Conservation (phyloP, 2,113 vertebrate genomes). For the Nansenia antarctica region DNA sequence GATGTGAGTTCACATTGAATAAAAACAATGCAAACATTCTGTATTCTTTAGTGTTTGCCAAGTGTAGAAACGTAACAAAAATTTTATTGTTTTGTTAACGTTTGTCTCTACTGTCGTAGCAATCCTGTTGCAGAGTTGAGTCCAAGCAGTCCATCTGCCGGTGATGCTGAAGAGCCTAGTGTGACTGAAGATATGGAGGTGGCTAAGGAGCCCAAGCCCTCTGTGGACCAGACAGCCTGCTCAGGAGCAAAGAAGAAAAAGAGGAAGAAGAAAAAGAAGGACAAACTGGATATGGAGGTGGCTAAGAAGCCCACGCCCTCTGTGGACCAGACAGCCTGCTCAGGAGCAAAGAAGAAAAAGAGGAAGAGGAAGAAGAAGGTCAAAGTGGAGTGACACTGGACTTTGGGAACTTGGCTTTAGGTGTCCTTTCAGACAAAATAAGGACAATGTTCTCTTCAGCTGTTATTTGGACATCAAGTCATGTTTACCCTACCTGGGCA, state of each 20-base stretch:
- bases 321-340: background rate
- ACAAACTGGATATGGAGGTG: background rate
- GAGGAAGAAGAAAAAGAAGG: conserved; percentile 28
- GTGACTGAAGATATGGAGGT: background rate
- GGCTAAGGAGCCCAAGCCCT: conserved; percentile 9
- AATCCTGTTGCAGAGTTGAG: background rate
- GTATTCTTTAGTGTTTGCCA: background rate
- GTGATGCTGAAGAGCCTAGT: conserved; percentile 7
- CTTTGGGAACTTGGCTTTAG: background rate
- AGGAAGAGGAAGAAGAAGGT: conserved; percentile 34
- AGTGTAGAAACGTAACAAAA: background rate
- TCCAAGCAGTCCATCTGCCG: background rate
- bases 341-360: conserved; percentile 39
- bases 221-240: background rate
- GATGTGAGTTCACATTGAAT: background rate
- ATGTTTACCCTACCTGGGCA: background rate
- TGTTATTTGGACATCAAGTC: background rate
- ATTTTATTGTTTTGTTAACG: too few relatives aligned
- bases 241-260: conserved; percentile 19
- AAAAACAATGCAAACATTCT: background rate
- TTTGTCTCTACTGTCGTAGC: conserved; percentile 28
- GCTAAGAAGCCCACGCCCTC: background rate
- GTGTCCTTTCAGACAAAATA: background rate
- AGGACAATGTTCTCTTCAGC: too few relatives aligned
- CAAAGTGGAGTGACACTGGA: conserved; percentile 2